Conservation (phyloP, 2,113 vertebrate genomes). For the Motacilla alba region DNA sequence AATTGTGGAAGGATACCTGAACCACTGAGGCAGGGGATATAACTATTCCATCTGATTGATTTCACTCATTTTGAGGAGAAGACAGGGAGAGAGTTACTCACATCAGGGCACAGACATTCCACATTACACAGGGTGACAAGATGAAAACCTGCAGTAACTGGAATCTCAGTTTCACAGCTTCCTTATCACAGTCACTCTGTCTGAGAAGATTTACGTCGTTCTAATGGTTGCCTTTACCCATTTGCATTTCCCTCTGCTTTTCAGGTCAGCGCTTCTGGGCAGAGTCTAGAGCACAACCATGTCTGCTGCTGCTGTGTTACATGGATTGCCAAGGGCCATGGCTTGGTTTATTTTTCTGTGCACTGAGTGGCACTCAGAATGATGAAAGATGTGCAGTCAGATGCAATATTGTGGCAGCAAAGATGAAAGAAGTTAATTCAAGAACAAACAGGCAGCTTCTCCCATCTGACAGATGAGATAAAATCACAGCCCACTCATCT, state of each 20-base stretch:
- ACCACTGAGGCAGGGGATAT: background rate
- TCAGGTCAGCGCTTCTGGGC: slow-evolving; percentile 86
- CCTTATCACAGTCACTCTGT: background rate
- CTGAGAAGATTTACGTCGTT: background rate
- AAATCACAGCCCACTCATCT: slow-evolving; percentile 34
- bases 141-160: background rate
- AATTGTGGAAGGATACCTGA: background rate
- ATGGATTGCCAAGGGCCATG: background rate
- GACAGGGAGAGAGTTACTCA: background rate
- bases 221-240: background rate
- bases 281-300: slow-evolving; percentile 72
- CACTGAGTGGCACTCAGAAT: background rate
- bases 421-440: slow-evolving; percentile 22
- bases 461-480: slow-evolving; percentile 34
- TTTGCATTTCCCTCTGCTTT: background rate
- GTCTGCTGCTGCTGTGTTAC: background rate
- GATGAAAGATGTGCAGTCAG: background rate
- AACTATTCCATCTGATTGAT: background rate
- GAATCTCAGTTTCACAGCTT: background rate
- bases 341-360: slow-evolving; percentile 8
- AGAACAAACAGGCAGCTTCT: slow-evolving; percentile 41
- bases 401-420: background rate
- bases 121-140: background rate
- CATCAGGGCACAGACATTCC: background rate
- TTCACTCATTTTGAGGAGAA: background rate